phyloP scores from a whole-genome alignment of 2,113 vertebrate genomes.

The Tursiops truncatus region DNA sequence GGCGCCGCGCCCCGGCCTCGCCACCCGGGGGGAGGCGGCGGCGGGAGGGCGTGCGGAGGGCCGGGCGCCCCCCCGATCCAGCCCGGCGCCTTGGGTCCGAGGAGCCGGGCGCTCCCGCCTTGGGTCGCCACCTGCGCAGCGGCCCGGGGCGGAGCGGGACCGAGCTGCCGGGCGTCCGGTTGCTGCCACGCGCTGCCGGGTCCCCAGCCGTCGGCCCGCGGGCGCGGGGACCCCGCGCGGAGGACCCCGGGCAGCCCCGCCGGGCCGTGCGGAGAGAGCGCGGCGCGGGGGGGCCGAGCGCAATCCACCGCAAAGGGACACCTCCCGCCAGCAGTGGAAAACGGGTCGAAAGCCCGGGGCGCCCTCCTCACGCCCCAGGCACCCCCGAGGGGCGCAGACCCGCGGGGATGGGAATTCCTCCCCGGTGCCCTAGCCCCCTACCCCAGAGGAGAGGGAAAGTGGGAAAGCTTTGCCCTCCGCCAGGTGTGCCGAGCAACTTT shows the following conservation, averaged over 20 bases:
- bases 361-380: not conserved
- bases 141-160: not conserved
- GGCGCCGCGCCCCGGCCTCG: not conserved
- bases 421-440: rapidly evolving
- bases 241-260: constrained; percentile 53
- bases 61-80: not conserved
- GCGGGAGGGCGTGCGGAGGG: not conserved
- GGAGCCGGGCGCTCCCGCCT: not conserved
- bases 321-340: not conserved
- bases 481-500: constrained; percentile 53
- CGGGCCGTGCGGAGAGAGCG: constrained; percentile 79
- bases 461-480: not conserved
- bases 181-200: not conserved
- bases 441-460: not conserved
- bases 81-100: not conserved
- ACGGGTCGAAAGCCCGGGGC: not conserved
- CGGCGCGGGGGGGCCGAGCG: not conserved
- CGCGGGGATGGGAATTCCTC: not conserved
- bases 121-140: not conserved
- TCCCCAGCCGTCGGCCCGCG: too few relatives aligned
- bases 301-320: not conserved
- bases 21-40: not conserved
- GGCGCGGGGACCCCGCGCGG: not conserved
- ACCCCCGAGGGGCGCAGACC: not conserved
- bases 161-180: not conserved